A percentile compares a stretch with the other conserved stretches of the same genome.
phyloP scores from a whole-genome alignment of 2,888 invertebrate genomes.

The Congeria kusceri region DNA sequence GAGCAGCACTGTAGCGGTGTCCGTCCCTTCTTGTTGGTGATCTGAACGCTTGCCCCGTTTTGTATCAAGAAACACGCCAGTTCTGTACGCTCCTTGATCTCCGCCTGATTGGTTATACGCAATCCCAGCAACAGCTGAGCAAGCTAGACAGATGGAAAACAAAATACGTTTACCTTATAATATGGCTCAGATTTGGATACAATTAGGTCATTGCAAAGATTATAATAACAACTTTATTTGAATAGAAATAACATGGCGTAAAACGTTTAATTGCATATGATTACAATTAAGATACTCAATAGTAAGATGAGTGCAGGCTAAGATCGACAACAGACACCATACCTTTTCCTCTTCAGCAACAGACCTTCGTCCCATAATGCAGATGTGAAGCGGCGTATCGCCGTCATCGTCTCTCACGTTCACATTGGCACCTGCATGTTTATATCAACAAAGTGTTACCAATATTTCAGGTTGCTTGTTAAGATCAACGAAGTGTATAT shows the following conservation, averaged over 20 bases:
- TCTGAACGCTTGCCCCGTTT: slow-evolving; percentile 56
- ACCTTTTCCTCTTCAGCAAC: slow-evolving; percentile 18
- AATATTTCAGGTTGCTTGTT: no score
- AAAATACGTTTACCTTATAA: no score
- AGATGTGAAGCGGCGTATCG: slow-evolving; percentile 66
- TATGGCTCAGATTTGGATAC: no score
- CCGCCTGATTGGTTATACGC: slow-evolving; percentile 17
- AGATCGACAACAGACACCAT: no score
- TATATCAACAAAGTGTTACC: no score
- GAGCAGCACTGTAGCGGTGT: slow-evolving; percentile 62
- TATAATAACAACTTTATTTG: no score
- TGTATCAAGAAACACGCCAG: slow-evolving; percentile 65
- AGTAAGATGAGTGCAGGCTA: no score
- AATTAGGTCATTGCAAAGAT: no score
- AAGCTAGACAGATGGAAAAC: slow-evolving; percentile 1
- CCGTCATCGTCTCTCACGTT: slow-evolving; percentile 62
- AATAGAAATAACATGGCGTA: no score
- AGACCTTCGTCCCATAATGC: slow-evolving; percentile 44
- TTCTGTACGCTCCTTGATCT: slow-evolving; percentile 57
- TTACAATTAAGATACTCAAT: no score
- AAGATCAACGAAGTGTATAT: no score
- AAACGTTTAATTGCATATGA: no score
- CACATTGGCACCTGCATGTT: slow-evolving; percentile 62
- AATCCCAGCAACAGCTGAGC: slow-evolving; percentile 33
- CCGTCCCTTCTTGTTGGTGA: slow-evolving; percentile 56